These are phyloP conservation scores for Eupithecia abbreviata DNA, from an alignment of 2,888 invertebrate genomes.

Conservation along the genomic window DNA sequence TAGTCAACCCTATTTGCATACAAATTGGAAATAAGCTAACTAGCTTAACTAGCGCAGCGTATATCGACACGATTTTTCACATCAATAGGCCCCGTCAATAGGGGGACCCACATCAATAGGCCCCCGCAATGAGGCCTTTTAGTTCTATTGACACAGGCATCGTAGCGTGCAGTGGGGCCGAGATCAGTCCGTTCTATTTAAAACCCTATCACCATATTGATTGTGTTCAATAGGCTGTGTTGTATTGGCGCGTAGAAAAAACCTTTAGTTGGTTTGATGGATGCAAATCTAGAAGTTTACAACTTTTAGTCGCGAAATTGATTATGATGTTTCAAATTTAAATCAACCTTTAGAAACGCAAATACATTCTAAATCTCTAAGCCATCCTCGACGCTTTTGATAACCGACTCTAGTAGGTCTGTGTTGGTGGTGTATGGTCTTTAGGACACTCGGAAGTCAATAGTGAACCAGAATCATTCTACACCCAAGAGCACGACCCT, in stretches of 20 bases:
- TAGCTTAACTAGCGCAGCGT: background rate
- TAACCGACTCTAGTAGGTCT: background rate
- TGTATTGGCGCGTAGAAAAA: background rate
- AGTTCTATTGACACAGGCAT: constrained; percentile 11
- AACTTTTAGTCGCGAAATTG: background rate
- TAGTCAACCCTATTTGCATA: background rate
- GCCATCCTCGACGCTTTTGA: background rate
- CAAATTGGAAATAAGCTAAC: background rate
- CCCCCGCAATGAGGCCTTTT: background rate
- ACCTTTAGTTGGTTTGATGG: background rate
- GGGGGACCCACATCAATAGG: constrained; percentile 4
- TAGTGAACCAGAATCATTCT: background rate
- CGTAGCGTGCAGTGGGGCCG: constrained; percentile 7
- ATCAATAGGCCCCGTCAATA: constrained; percentile 1
- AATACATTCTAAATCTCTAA: background rate
- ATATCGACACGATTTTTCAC: background rate
- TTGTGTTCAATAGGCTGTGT: constrained; percentile 9
- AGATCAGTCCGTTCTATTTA: constrained; percentile 11
- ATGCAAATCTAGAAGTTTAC: background rate
- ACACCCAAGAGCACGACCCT: background rate
- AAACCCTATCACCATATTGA: constrained; percentile 5
- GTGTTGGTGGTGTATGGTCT: background rate
- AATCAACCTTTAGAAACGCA: background rate
- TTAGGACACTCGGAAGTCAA: background rate
- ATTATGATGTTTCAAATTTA: background rate